Base-by-base conservation (phyloP, 1,140 invertebrate genomes). In the Batillaria attramentaria region DNA sequence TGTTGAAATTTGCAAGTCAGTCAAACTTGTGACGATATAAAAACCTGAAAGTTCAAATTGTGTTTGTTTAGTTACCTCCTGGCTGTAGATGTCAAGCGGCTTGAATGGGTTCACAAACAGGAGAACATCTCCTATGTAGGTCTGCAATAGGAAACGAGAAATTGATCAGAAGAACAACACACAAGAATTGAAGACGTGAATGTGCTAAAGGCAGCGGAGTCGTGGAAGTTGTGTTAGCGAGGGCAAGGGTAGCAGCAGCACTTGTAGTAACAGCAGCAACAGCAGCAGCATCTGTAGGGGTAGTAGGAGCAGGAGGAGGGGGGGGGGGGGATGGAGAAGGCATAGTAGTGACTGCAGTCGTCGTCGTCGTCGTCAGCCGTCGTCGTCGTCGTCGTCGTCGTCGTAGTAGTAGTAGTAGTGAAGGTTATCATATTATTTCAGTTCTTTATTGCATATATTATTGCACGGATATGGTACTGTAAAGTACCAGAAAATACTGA, bases 41-140 rank as follows among this genome's bases (percentile, higher is more conserved):
- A 50, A 13, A 50, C 46, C 46, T 50, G 46, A 50, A 13, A 50
- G 46, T n/a, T n/a, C 46, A 13, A 50, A 24, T 13, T 50, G 57
- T 62, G 1, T 0, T 33, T 20, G 37, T 37, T 37, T 74, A 57
- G 78, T 69, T 90, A 95, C 95, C 84, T 93, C 92, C 68, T 93
- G 92, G 0, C 93, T 94, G 87, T 96, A 96, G 35, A 96, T 93
- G 68, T 94, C 93, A 33, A 96, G 90, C 86, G 94, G 93, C 33
- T 93, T 93, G 89, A 95, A 96, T 2, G 95, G 95, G 92, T 97
- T 96, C 0, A 96, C 93, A 31, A 95, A 95, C 6, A 97, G 92
- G 13, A 96, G 89, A 83, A 96, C 95, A 87, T 96, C 95, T 3
- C 95, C 95, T 83, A 96, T 95, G 82, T 96, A 96, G 0, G 95